Percentiles rank a stretch among this genome's conserved stretches.
phyloP scores from a whole-genome alignment of 2,797 vertebrate species.

The Acestrorhynchus altus region DNA sequence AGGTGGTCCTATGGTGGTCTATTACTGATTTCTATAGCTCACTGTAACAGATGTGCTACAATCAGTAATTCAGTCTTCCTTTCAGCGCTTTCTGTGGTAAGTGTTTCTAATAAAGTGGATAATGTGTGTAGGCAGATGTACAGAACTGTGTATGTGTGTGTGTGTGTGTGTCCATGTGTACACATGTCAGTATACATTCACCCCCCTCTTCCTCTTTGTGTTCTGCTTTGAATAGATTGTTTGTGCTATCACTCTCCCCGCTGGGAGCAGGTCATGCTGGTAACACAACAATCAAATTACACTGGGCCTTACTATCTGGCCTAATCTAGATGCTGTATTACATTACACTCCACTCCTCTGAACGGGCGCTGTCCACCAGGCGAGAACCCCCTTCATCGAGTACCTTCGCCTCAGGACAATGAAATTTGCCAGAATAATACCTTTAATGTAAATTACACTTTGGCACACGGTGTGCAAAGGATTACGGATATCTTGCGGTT shows the following conservation, averaged over 20 bases:
- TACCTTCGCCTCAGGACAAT: slow-evolving; percentile 22
- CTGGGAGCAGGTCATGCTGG: slow-evolving; percentile 33
- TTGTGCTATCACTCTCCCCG: slow-evolving; percentile 15
- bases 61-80: background rate
- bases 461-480: slow-evolving; percentile 56
- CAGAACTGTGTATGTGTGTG: background rate
- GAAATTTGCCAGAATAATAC: slow-evolving; percentile 52
- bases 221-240: slow-evolving; percentile 5
- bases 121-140: background rate
- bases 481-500: slow-evolving; percentile 59
- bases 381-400: slow-evolving; percentile 33
- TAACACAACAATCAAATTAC: slow-evolving; percentile 51
- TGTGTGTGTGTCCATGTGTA: background rate
- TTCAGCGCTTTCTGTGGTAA: background rate
- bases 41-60: background rate
- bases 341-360: slow-evolving; percentile 31
- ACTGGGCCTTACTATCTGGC: slow-evolving; percentile 39
- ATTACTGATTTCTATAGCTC: background rate
- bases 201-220: slow-evolving; percentile 9
- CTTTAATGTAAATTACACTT: slow-evolving; percentile 60
- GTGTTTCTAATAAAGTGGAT: background rate
- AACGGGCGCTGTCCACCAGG: slow-evolving; percentile 16
- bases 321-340: slow-evolving; percentile 48
- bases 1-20: background rate
- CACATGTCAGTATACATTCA: slow-evolving; percentile 2